phyloP scores from a whole-genome alignment of 2,888 invertebrate species.

The Cephus rjabovi region DNA sequence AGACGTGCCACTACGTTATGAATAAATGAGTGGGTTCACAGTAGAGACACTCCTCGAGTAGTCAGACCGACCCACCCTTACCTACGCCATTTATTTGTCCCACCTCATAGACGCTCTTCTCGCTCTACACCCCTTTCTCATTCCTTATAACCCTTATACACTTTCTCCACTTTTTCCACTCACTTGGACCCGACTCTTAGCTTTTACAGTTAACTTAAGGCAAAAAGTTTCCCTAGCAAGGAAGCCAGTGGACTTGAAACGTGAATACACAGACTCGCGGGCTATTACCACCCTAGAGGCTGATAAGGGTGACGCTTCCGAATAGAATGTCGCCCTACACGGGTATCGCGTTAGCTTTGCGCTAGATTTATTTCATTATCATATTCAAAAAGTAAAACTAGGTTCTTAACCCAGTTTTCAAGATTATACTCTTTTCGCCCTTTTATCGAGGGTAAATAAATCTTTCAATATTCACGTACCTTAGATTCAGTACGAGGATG shows the following conservation, averaged over 20 bases:
- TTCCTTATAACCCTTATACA: slow-evolving; percentile 7
- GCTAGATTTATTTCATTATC: slow-evolving; percentile 47
- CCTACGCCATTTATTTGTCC: not conserved
- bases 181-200: not conserved
- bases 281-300: slow-evolving; percentile 52
- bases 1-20: slow-evolving; percentile 26
- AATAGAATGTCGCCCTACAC: slow-evolving; percentile 50
- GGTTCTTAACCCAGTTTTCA: not conserved
- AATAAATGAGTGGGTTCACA: slow-evolving; percentile 30
- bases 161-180: slow-evolving; percentile 25
- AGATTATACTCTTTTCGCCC: not conserved
- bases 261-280: slow-evolving; percentile 48
- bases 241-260: slow-evolving; percentile 41
- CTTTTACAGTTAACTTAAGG: not conserved
- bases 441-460: no score
- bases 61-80: slow-evolving; percentile 2
- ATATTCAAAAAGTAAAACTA: not conserved
- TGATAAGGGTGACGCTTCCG: slow-evolving; percentile 49
- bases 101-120: slow-evolving; percentile 14
- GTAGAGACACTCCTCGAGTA: slow-evolving; percentile 3
- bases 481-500: not conserved
- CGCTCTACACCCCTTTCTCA: not conserved
- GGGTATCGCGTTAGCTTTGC: slow-evolving; percentile 47
- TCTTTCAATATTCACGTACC: no score
- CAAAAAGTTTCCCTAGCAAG: not conserved